Conservation (phyloP, 1,140 invertebrate genomes). For the Bombus difficillimus region DNA sequence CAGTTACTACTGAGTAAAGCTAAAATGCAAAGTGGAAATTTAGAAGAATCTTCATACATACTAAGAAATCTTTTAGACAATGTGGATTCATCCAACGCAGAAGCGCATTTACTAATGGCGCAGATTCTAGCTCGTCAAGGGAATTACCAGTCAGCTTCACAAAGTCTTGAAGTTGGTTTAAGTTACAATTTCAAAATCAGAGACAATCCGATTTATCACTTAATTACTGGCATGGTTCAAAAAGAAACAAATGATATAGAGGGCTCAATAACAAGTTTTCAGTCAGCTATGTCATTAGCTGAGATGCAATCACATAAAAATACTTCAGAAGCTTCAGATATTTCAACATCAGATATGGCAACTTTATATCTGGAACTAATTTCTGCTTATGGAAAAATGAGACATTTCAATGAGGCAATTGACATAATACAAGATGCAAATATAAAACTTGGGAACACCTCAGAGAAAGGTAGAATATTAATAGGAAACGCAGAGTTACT, state of each 20-base stretch:
- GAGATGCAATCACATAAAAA: slow-evolving; percentile 47
- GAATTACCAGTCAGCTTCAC: slow-evolving; percentile 90
- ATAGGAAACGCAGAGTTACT: slow-evolving; percentile 93
- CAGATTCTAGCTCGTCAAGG: slow-evolving; percentile 91
- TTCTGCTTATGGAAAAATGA: slow-evolving; percentile 88
- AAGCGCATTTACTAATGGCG: slow-evolving; percentile 94
- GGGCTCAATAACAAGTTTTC: slow-evolving; percentile 90
- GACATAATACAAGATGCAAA: slow-evolving; percentile 93
- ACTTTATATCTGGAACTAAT: slow-evolving; percentile 95
- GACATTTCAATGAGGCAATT: slow-evolving; percentile 90
- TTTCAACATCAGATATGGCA: slow-evolving; percentile 88
- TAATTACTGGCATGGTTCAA: slow-evolving; percentile 92
- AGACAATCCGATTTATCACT: slow-evolving; percentile 95
- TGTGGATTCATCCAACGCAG: slow-evolving; percentile 89
- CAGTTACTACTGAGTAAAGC: slow-evolving; percentile 90
- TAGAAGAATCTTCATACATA: slow-evolving; percentile 85
- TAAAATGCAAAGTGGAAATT: slow-evolving; percentile 90
- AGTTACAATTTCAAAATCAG: slow-evolving; percentile 96
- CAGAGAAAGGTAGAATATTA: slow-evolving; percentile 92
- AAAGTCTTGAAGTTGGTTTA: slow-evolving; percentile 93
- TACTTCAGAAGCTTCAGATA: slow-evolving; percentile 75
- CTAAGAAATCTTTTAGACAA: slow-evolving; percentile 89
- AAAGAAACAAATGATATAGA: slow-evolving; percentile 89
- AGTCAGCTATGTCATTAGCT: slow-evolving; percentile 86
- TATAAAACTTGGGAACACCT: slow-evolving; percentile 88